Percentiles rank a stretch among this genome's conserved stretches.
phyloP scores from a whole-genome alignment of 2,888 invertebrate species.

The Sinhomidia bicolor region DNA sequence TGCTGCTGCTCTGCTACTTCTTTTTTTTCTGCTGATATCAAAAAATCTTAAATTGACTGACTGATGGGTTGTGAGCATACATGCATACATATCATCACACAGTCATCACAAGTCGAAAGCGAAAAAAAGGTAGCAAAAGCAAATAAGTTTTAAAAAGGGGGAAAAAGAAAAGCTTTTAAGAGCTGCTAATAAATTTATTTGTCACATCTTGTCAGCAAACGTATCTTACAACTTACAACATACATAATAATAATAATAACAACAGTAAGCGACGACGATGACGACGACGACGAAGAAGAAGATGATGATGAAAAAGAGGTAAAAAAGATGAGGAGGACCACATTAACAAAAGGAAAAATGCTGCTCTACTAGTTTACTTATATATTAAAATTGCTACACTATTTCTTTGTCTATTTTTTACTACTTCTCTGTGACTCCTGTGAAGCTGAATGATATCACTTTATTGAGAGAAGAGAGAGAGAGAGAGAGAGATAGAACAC shows the following conservation, averaged over 20 bases:
- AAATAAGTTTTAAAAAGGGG: slow-evolving; percentile 45
- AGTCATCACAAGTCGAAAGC: slow-evolving; percentile 6
- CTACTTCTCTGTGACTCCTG: neutral
- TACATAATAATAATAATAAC: slow-evolving; percentile 43
- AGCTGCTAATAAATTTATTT: slow-evolving; percentile 71
- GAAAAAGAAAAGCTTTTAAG: slow-evolving; percentile 65
- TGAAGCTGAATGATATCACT: slow-evolving; percentile 31
- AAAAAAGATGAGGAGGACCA: slow-evolving; percentile 26
- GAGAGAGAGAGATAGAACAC: neutral
- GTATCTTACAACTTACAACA: slow-evolving; percentile 70
- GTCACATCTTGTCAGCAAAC: slow-evolving; percentile 72
- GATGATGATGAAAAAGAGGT: neutral
- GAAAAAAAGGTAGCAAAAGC: slow-evolving; percentile 56
- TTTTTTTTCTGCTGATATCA: neutral
- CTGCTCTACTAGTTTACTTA: slow-evolving; percentile 37
- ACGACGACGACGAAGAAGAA: no score
- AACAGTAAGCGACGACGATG: no score
- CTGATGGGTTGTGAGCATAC: slow-evolving; percentile 38
- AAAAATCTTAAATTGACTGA: slow-evolving; percentile 47
- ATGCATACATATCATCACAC: slow-evolving; percentile 8
- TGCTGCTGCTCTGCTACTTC: neutral
- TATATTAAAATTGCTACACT: no score
- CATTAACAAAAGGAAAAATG: slow-evolving; percentile 23
- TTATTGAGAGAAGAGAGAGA: slow-evolving; percentile 27
- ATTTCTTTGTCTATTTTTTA: neutral